Percentiles rank a stretch among this genome's conserved stretches.
These are phyloP conservation scores for Hypotaenidia philippensis DNA, from an alignment of 2,797 vertebrate species.

Conservation along the genomic window DNA sequence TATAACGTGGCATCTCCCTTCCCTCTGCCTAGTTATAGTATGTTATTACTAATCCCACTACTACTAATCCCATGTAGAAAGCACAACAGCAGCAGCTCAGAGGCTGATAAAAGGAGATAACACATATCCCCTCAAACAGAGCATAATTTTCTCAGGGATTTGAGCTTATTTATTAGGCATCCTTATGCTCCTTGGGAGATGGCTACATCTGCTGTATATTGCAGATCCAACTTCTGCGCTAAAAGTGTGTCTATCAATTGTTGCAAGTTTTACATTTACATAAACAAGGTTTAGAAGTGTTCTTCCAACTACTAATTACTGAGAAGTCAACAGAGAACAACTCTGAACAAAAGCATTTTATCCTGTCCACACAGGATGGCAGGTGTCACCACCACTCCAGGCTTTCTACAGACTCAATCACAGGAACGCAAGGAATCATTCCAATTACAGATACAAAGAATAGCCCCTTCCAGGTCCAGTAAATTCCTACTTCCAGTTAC, in stretches of 20 bases:
- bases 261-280: background rate
- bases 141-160: slow-evolving; percentile 31
- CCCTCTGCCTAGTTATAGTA: background rate
- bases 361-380: background rate
- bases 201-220: background rate
- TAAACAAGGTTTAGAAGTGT: background rate
- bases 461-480: background rate
- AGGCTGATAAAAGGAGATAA: slow-evolving; percentile 45
- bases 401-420: background rate
- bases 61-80: slow-evolving; percentile 27
- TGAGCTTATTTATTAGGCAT: slow-evolving; percentile 52
- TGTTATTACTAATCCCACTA: slow-evolving; percentile 49
- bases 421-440: background rate
- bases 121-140: slow-evolving; percentile 30
- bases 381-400: background rate
- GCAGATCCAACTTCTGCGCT: background rate
- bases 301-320: slow-evolving; percentile 6
- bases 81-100: slow-evolving; percentile 33
- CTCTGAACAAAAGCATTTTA: background rate
- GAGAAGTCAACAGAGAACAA: background rate
- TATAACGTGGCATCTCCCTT: background rate
- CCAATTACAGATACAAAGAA: background rate
- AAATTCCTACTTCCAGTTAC: background rate
- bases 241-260: background rate
- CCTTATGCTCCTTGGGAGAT: background rate